A percentile compares a stretch with the other conserved stretches of the same genome.
These are phyloP conservation scores for Rhabdophis nuchalis DNA, from an alignment of 2,797 vertebrate genomes.

Conservation along the genomic window DNA sequence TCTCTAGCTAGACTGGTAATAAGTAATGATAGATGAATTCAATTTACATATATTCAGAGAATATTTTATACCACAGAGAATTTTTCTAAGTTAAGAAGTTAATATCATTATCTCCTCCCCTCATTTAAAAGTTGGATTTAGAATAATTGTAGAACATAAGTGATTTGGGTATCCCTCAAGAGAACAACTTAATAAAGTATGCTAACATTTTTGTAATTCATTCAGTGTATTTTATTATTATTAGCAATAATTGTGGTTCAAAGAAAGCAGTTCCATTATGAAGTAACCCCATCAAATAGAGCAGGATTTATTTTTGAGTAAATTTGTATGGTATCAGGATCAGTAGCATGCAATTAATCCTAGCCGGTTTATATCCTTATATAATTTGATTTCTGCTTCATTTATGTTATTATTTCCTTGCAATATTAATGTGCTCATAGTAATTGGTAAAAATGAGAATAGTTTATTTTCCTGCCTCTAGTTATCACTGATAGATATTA, in stretches of 20 bases:
- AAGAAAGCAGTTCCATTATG: not conserved
- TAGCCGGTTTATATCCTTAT: not conserved
- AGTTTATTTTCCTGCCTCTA: not conserved
- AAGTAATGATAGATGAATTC: conserved; percentile 93
- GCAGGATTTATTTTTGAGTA: not conserved
- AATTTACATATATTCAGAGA: conserved; percentile 98
- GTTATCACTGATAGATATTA: not conserved
- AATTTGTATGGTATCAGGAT: not conserved
- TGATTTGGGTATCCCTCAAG: conserved; percentile 80
- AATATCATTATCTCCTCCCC: conserved; percentile 92
- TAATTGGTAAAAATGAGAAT: not conserved
- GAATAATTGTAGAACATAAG: conserved; percentile 88
- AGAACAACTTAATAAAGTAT: conserved; percentile 80
- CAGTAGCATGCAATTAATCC: not conserved
- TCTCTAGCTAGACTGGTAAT: conserved; percentile 86
- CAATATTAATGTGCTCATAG: not conserved
- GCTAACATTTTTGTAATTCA: conserved; percentile 74
- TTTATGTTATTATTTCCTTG: not conserved
- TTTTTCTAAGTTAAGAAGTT: conserved; percentile 93
- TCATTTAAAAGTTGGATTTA: conserved; percentile 85
- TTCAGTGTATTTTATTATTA: conserved; percentile 63
- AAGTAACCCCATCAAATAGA: not conserved
- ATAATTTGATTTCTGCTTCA: not conserved
- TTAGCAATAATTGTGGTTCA: conserved; percentile 23
- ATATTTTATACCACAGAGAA: conserved; percentile 91